Base-by-base conservation (phyloP, 2,888 invertebrate genomes). In the Cheilosia urbana region DNA sequence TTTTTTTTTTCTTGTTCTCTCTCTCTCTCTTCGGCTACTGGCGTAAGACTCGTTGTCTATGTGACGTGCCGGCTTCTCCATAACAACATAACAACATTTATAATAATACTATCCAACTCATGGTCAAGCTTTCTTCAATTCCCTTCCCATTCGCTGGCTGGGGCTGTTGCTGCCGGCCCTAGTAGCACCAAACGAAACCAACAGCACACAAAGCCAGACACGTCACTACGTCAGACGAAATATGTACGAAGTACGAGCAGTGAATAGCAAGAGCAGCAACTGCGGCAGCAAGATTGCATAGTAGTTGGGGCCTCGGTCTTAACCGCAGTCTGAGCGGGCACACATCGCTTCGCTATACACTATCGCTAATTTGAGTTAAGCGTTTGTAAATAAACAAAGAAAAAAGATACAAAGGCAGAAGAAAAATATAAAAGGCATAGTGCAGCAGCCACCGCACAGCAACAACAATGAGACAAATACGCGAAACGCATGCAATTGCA, bases 91-190 rank as follows among this genome's bases (percentile, higher is more conserved):
- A 73, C 68, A 83, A 82, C 78, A 83, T n/a, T n/a, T n/a, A 78
- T 78, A 83, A 73, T 66, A 75, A 68, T 71, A 63, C 58, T 68
- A 58, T 79, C 68, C 55, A 79, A 84, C 57, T 79, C 84, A 79
- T 73, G 84, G 84, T 75, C 79, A 84, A 79, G 84, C 84, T 79
- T 79, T 79, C 84, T 75, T 79, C 37, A 65, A 60, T 71, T 68
- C 83, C 37, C 78, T 75, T 68, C 83, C 37, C 78, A 78, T 82
- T 34, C 63, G 9, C 24, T 40, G 24, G 11, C 7, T 37, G 37
- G 37, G 13, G 24, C 69, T 34, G 57, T 47, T 55, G n/a, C 37
- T 15, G 63, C 40, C 49, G 66, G 34, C 37, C 21, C 17, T 57
- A 40, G 68, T 30, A 27, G 13, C 51, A 17, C 6, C 13, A 37